A percentile compares a stretch with the other conserved stretches of the same genome.
Evolutionary conservation across 2,113 vertebrate genomes (phyloP).

Genomic region (Paramisgurnus dabryanus): DNA sequence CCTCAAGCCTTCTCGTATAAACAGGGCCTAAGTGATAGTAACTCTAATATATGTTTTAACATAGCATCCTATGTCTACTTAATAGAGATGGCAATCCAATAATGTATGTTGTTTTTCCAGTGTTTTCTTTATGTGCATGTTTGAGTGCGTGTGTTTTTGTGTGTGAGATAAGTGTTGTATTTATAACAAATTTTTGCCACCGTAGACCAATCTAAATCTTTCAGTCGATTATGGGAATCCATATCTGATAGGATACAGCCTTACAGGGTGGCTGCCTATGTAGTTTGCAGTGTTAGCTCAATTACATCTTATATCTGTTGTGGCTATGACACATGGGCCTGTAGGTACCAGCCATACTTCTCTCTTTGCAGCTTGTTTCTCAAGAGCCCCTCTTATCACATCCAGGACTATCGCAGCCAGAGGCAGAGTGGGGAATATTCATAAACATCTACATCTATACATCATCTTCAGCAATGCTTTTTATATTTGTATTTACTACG

Average conservation of each 20-base stretch:
- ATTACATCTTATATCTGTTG: background rate
- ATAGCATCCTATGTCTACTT: no score
- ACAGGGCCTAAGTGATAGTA: no score
- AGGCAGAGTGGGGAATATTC: constrained; percentile 5
- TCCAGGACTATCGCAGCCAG: background rate
- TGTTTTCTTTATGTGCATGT: no score
- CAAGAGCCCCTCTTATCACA: background rate
- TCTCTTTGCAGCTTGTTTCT: constrained; percentile 32
- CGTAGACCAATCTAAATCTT: no score
- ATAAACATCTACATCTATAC: constrained; percentile 39
- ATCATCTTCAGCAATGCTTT: constrained; percentile 32
- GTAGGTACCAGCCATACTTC: constrained; percentile 17
- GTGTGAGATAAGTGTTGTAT: no score
- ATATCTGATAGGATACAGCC: background rate
- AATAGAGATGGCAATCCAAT: no score
- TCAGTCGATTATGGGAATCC: no score
- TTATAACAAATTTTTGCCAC: no score
- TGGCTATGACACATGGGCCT: constrained; percentile 20
- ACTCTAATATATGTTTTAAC: no score
- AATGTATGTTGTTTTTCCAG: no score
- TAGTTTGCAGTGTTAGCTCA: background rate
- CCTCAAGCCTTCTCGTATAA: no score
- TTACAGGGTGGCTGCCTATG: background rate
- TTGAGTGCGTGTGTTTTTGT: no score
- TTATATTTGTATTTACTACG: constrained; percentile 28